phyloP scores from a whole-genome alignment of 2,888 invertebrate genomes.

The Cremastobaeus sp. region DNA sequence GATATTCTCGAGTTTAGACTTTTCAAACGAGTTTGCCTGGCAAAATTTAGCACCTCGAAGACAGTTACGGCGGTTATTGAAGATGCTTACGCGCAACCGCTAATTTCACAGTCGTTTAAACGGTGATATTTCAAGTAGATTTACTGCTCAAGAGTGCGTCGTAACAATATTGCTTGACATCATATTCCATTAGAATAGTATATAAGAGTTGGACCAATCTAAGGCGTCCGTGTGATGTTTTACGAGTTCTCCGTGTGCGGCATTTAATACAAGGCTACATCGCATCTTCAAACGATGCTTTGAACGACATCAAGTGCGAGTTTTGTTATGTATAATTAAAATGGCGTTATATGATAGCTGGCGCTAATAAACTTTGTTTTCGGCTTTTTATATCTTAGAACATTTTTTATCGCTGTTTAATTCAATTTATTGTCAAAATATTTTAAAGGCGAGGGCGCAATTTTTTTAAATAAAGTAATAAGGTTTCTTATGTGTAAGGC shows the following conservation, averaged over 20 bases:
- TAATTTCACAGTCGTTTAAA: conserved; percentile 79
- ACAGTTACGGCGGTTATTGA: conserved; percentile 75
- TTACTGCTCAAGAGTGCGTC: conserved; percentile 67
- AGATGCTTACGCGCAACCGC: conserved; percentile 73
- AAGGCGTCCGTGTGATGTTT: conserved; percentile 50
- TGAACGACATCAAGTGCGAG: conserved; percentile 34
- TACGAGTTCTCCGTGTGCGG: conserved; percentile 61
- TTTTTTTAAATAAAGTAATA: too few species aligned
- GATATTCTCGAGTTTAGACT: conserved; percentile 23
- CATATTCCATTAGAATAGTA: conserved; percentile 63
- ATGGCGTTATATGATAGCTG: too few species aligned
- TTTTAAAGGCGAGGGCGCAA: too few species aligned
- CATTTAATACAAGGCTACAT: conserved; percentile 42
- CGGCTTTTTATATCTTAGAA: too few species aligned
- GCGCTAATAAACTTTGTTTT: too few species aligned
- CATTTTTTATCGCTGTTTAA: too few species aligned
- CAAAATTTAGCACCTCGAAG: conserved; percentile 77
- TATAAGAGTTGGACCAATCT: conserved; percentile 42
- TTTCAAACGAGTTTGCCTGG: conserved; percentile 41
- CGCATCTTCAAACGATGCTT: conserved; percentile 25
- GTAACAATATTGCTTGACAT: conserved; percentile 58
- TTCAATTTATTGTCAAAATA: too few species aligned
- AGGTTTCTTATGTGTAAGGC: too few species aligned
- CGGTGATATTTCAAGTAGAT: conserved; percentile 76
- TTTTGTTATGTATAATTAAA: too few species aligned